Evolutionary conservation across 2,888 invertebrate genomes (phyloP).

Genomic region (Oxycera nigricornis): DNA sequence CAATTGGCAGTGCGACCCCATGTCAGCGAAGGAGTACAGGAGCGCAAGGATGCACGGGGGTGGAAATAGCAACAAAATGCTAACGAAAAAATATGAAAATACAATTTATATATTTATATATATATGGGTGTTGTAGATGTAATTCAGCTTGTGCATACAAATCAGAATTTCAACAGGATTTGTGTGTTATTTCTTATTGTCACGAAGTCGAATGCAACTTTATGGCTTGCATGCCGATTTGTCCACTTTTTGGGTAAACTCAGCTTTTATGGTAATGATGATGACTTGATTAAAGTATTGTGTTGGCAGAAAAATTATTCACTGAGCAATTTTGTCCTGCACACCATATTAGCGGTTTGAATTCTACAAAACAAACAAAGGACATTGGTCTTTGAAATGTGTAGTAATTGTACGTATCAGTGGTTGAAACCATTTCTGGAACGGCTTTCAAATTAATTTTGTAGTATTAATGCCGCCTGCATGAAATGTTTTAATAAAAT

Average conservation of each 20-base stretch:
- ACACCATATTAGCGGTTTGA: too few relatives aligned
- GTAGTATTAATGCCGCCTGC: too few relatives aligned
- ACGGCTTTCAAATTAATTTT: too few relatives aligned
- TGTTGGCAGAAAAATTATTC: too few relatives aligned
- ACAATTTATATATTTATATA: background rate
- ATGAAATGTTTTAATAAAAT: too few relatives aligned
- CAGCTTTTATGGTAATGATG: constrained; percentile 21
- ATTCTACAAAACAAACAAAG: too few relatives aligned
- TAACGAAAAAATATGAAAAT: constrained; percentile 17
- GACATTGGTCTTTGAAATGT: too few relatives aligned
- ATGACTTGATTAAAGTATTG: constrained; percentile 28
- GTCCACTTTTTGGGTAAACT: constrained; percentile 21
- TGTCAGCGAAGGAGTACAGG: background rate
- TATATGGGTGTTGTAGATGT: background rate
- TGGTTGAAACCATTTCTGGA: too few relatives aligned
- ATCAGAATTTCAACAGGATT: background rate
- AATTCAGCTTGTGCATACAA: constrained; percentile 23
- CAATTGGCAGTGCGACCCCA: background rate
- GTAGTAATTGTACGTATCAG: too few relatives aligned
- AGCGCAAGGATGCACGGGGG: too few relatives aligned
- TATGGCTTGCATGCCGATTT: constrained; percentile 20
- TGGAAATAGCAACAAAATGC: too few relatives aligned
- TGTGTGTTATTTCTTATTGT: background rate
- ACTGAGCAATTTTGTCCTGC: too few relatives aligned
- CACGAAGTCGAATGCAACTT: background rate